Evolutionary conservation across 2,888 invertebrate species (phyloP), one percentile per base, ranked within the genome.

Genomic region (Diplazon laetatorius): DNA sequence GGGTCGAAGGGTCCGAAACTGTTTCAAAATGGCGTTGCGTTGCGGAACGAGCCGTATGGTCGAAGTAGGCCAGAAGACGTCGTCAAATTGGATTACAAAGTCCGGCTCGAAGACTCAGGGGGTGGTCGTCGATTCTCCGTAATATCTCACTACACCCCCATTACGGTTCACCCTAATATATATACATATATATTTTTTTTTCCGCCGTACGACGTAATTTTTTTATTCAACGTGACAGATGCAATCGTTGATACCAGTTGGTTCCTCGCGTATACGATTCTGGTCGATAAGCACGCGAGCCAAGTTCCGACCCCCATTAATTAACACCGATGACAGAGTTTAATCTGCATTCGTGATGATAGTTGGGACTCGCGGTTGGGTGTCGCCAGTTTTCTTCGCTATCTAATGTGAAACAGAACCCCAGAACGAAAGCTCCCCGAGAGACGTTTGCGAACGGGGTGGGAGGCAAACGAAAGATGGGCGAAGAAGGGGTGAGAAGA

Each of bases 1-100:
- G 63, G 73, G 80, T 77, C 80, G 76, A 63, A 78, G 76, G 60
- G 74, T 74, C 69, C 73, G 44, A 76, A 83, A 83, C 82, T 80
- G 82, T 84, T 85, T 73, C 82, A 83, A 86, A 80, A 86, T 84
- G 84, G 84, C 83, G 83, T 68, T 52, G 16, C 39, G 69, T 73
- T 39, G 48, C 48, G 35, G 62, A 72, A n/a, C n/a, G n/a, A n/a
- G 62, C 48, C 4, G 71, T 65, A 78, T 73, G 72, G 71, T 78
- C 82, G 65, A 82, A 86, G 81, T 83, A 80, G 82, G 82, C 78
- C 82, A 82, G 79, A 85, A 86, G 82, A 85, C 79, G 76, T 77
- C 35, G 81, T 70, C 78, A 84, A 86, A 86, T 85, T 82, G 81
- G 83, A 85, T 86, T 86, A 84, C 20, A n/a, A n/a, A 63, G 77